phyloP scores from a whole-genome alignment of 2,113 vertebrate species.

The Hydrolagus affinis region DNA sequence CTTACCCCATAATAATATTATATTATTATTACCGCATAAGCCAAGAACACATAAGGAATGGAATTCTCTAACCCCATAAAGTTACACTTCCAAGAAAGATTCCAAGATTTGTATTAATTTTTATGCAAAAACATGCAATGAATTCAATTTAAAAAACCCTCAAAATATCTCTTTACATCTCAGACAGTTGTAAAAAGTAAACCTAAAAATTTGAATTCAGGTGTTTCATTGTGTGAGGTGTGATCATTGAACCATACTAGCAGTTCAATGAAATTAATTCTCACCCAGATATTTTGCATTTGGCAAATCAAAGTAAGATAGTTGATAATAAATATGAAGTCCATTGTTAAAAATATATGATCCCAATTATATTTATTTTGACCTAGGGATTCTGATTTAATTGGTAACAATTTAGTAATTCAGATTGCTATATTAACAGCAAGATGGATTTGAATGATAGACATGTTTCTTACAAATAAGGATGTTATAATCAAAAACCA shows the following conservation, averaged over 20 bases:
- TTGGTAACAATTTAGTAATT: background rate
- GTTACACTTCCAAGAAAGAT: background rate
- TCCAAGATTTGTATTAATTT: background rate
- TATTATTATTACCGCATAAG: no score
- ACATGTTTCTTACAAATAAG: background rate
- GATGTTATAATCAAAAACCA: background rate
- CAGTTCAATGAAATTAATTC: no score
- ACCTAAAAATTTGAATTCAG: no score
- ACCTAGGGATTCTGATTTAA: background rate
- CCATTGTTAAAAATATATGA: no score
- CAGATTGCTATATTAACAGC: background rate
- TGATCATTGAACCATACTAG: no score
- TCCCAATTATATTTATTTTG: no score
- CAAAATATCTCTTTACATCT: constrained; percentile 5
- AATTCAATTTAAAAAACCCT: background rate
- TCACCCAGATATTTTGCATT: no score
- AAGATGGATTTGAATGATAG: background rate
- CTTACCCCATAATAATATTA: no score
- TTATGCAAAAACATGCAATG: background rate
- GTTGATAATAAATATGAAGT: no score
- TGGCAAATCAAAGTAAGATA: no score
- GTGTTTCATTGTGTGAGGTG: no score
- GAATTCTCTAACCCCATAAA: background rate
- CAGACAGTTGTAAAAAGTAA: no score
- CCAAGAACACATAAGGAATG: background rate